Evolutionary conservation across 2,113 vertebrate species (phyloP), one percentile per base, ranked within the genome.

Genomic region (Dascyllus trimaculatus): DNA sequence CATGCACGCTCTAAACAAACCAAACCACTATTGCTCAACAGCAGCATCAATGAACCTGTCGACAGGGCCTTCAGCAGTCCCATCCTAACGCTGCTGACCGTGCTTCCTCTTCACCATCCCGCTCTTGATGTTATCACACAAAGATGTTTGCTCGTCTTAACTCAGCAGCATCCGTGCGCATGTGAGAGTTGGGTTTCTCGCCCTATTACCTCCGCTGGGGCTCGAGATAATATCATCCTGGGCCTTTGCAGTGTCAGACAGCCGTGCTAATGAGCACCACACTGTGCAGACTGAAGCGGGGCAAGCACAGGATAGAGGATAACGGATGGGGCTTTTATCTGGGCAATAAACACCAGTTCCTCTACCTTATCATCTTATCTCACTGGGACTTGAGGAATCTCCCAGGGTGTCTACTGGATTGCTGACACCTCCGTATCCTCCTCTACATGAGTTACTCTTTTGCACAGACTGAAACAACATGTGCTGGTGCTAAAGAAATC

Each of bases 321-420:
- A 91, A 94, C 68, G 75, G 90, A 93, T 90, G 76, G n/a, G 52
- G 78, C 58, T 74, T 85, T 92, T 92, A 92, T 94, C 91, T 85
- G 62, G 45, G 70, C 81, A 93, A 90, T 94, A 93, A 91, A 61
- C 85, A 88, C 81, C 58, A 86, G 81, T 79, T 93, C 88, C 91
- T 89, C 74, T 48, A 74, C 35, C 87, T 86, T 93, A 94, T 94
- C 90, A 81, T 75, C 92, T 94, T 94, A 94, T 94, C 93, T 92
- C 61, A 25, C 52, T 62, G 69, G 82, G 88, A 88, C 66, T 90
- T 83, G 81, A 84, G 74, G 66, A 88, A 78, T 87, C 81, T 75
- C 64, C 77, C 68, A 88, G 81, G 85, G 85, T 73, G 78, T 68
- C 67, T 57, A 58, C 54, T 75, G 57, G 46, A 61, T 57, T 69